Conservation (phyloP, 2,888 invertebrate genomes). For the Philereme vetulata region DNA sequence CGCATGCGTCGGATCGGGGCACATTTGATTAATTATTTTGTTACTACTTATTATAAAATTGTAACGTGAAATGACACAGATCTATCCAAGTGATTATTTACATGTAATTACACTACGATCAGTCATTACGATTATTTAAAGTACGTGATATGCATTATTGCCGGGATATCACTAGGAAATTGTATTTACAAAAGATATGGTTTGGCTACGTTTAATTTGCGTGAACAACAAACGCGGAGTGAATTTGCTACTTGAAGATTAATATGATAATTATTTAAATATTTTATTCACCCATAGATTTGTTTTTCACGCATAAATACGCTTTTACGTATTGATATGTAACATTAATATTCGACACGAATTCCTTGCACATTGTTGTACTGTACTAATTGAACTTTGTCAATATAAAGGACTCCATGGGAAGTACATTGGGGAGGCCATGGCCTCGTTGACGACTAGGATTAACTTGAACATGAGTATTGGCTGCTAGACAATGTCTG, state of each 20-base stretch:
- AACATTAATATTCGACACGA: slow-evolving; percentile 41
- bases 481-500: slow-evolving; percentile 30
- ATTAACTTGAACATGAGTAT: slow-evolving; percentile 35
- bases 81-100: slow-evolving; percentile 36
- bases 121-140: slow-evolving; percentile 61
- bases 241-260: slow-evolving; percentile 30
- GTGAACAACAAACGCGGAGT: slow-evolving; percentile 45
- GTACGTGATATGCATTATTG: slow-evolving; percentile 80
- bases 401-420: slow-evolving; percentile 39
- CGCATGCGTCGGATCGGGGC: slow-evolving; percentile 46
- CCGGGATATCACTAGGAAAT: slow-evolving; percentile 73
- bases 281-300: slow-evolving; percentile 31
- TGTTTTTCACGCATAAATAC: slow-evolving; percentile 40
- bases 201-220: slow-evolving; percentile 45
- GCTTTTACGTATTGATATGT: slow-evolving; percentile 43
- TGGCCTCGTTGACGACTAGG: slow-evolving; percentile 34
- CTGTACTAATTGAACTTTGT: slow-evolving; percentile 37
- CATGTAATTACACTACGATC: slow-evolving; percentile 50
- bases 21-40: slow-evolving; percentile 51
- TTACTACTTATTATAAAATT: slow-evolving; percentile 59
- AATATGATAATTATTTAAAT: slow-evolving; percentile 19
- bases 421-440: slow-evolving; percentile 33
- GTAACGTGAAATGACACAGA: slow-evolving; percentile 45
- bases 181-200: slow-evolving; percentile 65
- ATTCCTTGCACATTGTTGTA: slow-evolving; percentile 39